Evolutionary conservation across 2,113 vertebrate genomes (phyloP).

Genomic region (Anarhynchus alexandrinus): DNA sequence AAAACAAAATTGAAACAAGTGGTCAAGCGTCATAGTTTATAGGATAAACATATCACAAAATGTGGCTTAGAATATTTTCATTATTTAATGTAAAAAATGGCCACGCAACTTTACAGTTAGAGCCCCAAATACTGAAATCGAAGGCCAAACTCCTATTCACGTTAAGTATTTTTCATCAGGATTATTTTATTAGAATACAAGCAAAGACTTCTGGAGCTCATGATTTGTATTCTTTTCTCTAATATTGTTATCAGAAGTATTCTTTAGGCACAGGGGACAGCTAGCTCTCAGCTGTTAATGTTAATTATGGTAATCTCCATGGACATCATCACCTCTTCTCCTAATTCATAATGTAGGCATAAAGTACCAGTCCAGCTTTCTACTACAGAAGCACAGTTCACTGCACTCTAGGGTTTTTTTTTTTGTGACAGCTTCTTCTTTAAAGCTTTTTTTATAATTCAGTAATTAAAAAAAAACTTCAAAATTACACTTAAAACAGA

Average conservation of each 20-base stretch:
- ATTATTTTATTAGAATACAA: constrained; percentile 25
- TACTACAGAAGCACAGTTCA: not conserved
- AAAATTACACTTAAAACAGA: not conserved
- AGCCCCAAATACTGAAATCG: not conserved
- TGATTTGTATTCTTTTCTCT: constrained; percentile 45
- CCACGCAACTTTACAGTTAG: not conserved
- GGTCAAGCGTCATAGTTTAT: not conserved
- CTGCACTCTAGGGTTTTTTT: not conserved
- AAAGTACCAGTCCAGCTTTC: not conserved
- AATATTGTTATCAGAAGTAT: not conserved
- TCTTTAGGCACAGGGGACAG: not conserved
- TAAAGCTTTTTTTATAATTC: constrained; percentile 38
- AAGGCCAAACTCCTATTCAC: not conserved
- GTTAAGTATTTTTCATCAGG: constrained; percentile 43
- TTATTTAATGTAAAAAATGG: constrained; percentile 17
- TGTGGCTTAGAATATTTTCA: not conserved
- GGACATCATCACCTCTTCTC: constrained; percentile 2
- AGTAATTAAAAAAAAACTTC: constrained; percentile 39
- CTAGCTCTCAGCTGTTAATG: constrained; percentile 15
- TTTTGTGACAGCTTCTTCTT: not conserved
- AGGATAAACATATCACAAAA: not conserved
- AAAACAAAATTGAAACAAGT: not conserved
- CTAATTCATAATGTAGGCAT: constrained; percentile 39
- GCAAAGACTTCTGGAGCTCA: not conserved
- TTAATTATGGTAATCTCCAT: constrained; percentile 31